These are phyloP conservation scores for Phenganax marumi DNA, from an alignment of 92 coral and sea anemone species.

Conservation along the genomic window DNA sequence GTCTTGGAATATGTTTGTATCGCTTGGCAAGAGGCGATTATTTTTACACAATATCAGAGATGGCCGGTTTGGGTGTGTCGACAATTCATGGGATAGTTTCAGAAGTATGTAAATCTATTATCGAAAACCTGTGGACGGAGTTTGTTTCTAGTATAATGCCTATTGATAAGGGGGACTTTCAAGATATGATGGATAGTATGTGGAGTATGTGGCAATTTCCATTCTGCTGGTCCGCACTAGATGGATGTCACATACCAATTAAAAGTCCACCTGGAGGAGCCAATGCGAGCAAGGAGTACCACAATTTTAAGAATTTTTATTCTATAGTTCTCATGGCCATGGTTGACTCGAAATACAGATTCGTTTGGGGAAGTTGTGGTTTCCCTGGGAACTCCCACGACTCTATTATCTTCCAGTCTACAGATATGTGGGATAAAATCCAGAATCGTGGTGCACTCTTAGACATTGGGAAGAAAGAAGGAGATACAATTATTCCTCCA, in stretches of 20 bases:
- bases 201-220: neutral
- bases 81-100: neutral
- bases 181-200: neutral
- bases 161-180: neutral
- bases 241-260: constrained; percentile 14
- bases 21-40: constrained; percentile 5
- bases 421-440: constrained; percentile 8
- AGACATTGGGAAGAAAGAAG: constrained; percentile 17
- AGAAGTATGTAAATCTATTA: neutral
- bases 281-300: neutral
- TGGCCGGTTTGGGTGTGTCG: constrained; percentile 3
- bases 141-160: neutral
- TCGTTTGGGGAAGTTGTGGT: constrained; percentile 15
- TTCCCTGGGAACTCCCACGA: constrained; percentile 1
- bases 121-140: neutral
- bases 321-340: neutral
- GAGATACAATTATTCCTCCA: neutral
- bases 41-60: constrained; percentile 7
- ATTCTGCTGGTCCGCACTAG: neutral
- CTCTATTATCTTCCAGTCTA: constrained; percentile 4
- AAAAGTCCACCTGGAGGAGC: neutral
- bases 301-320: constrained; percentile 2
- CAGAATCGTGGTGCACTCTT: neutral
- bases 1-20: constrained; percentile 34
- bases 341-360: constrained; percentile 14